Evolutionary conservation across 2,113 vertebrate species (phyloP).

Genomic region (Corythornis cristatus): DNA sequence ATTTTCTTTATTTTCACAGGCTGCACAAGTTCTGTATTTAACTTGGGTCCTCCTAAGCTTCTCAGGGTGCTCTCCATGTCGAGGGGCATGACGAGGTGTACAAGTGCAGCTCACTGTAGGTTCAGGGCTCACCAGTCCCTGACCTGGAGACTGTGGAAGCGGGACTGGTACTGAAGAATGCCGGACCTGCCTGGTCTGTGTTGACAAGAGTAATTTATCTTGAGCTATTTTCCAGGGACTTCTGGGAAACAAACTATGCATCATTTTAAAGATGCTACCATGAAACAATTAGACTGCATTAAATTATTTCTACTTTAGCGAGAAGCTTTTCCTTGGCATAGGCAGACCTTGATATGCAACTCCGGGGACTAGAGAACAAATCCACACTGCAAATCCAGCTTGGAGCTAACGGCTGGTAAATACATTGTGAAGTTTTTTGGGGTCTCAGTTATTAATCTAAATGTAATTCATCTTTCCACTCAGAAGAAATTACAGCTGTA

Average conservation of each 20-base stretch:
- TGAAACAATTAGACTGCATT: slow-evolving; percentile 13
- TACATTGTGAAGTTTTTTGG: background rate
- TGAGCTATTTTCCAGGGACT: background rate
- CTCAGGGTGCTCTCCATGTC: rapidly evolving
- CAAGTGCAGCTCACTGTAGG: rapidly evolving
- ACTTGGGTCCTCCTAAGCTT: background rate
- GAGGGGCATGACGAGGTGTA: rapidly evolving
- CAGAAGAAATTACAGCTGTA: background rate
- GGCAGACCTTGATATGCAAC: background rate
- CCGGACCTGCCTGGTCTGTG: rapidly evolving
- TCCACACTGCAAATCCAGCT: background rate
- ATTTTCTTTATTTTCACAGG: background rate
- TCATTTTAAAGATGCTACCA: slow-evolving; percentile 24
- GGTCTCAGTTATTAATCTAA: slow-evolving; percentile 19
- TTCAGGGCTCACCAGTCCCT: rapidly evolving
- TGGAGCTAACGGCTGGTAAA: slow-evolving; percentile 11
- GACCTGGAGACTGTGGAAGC: rapidly evolving
- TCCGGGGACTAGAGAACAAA: background rate
- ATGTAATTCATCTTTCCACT: slow-evolving; percentile 9
- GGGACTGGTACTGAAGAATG: background rate
- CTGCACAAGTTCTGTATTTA: background rate
- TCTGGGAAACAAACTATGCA: slow-evolving; percentile 5
- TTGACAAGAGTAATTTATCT: slow-evolving; percentile 27
- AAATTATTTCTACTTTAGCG: background rate
- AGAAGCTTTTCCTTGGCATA: background rate